These are phyloP conservation scores for Nycticorax nycticorax DNA, from an alignment of 2,113 vertebrate genomes.

Conservation along the genomic window DNA sequence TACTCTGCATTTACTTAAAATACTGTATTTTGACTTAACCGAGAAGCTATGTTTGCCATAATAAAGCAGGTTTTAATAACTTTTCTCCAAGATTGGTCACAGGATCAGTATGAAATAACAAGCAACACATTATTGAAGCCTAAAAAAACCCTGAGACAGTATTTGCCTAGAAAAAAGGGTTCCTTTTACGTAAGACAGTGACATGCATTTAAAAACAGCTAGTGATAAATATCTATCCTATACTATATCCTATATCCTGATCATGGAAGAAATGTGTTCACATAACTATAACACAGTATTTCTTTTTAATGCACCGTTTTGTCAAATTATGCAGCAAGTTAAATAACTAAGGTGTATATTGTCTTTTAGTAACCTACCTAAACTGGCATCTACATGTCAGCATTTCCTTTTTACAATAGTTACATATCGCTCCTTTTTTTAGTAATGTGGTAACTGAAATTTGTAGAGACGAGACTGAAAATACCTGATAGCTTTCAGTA, in stretches of 20 bases:
- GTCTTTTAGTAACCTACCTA: not conserved
- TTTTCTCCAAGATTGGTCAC: not conserved
- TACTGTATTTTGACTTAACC: not conserved
- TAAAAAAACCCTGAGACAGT: not conserved
- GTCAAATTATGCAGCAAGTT: not conserved
- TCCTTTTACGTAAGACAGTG: not conserved
- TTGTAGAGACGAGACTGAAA: not conserved
- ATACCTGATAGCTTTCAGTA: not conserved
- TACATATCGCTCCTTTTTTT: not conserved
- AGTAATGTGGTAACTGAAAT: not conserved
- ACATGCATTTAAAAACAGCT: not conserved
- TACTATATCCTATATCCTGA: not conserved
- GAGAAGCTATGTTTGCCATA: not conserved
- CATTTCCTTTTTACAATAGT: not conserved
- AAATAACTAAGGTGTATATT: not conserved
- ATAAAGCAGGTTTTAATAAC: not conserved
- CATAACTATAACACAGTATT: not conserved
- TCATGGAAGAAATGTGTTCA: not conserved
- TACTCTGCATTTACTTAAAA: not conserved
- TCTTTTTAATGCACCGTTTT: not conserved
- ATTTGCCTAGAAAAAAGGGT: not conserved
- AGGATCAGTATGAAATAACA: not conserved
- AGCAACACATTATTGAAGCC: not conserved
- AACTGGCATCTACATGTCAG: not conserved
- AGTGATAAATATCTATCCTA: not conserved